These are phyloP conservation scores for Leptinotarsa texana DNA, from an alignment of 1,140 invertebrate genomes.

Conservation along the genomic window DNA sequence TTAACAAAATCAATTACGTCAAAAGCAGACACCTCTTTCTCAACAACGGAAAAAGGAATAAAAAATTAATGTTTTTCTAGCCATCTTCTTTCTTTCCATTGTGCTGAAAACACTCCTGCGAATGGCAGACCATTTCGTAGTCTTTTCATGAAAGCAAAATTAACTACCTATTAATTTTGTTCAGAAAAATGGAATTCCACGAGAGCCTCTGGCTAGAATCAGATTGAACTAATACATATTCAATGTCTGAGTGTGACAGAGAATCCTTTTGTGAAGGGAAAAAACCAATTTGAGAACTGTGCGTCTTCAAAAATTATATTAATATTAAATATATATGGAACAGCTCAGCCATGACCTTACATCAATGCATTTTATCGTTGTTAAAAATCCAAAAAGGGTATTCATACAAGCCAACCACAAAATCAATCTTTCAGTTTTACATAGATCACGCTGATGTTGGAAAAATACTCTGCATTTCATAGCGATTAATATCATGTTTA, in stretches of 20 bases:
- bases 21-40: background rate
- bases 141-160: conserved; percentile 1
- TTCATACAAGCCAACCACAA: too few species aligned
- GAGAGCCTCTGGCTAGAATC: background rate
- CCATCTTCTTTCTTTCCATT: background rate
- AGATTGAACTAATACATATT: background rate
- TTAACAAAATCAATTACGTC: conserved; percentile 8
- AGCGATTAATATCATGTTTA: too few species aligned
- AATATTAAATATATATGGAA: too few species aligned
- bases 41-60: background rate
- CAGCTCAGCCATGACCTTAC: too few species aligned
- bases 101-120: background rate
- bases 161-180: conserved; percentile 5
- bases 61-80: background rate
- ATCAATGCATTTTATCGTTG: too few species aligned
- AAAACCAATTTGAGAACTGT: too few species aligned
- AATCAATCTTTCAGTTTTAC: too few species aligned
- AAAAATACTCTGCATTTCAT: too few species aligned
- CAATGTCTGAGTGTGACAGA: background rate
- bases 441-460: too few species aligned
- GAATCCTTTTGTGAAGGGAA: background rate
- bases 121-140: conserved; percentile 5
- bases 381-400: too few species aligned
- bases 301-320: too few species aligned
- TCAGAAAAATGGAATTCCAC: background rate